phyloP scores from a whole-genome alignment of 2,888 invertebrate species.

The Epinotia bilunana region DNA sequence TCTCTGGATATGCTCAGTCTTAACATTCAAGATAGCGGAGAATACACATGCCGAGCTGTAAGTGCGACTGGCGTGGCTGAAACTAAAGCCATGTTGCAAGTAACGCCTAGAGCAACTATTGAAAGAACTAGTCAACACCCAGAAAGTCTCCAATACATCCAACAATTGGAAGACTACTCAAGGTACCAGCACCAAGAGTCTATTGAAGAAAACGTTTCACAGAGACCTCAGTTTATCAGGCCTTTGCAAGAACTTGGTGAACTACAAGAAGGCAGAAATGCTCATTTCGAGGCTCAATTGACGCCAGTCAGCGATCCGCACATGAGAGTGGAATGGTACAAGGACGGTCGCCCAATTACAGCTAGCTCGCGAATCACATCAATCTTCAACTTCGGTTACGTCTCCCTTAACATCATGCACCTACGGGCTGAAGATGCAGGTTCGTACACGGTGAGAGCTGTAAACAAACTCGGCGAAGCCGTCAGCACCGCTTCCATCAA shows the following conservation, averaged over 20 bases:
- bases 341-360: constrained; percentile 97
- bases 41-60: constrained; percentile 94
- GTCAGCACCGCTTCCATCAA: constrained; percentile 91
- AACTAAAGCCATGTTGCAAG: constrained; percentile 91
- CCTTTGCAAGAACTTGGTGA: constrained; percentile 94
- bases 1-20: constrained; percentile 96
- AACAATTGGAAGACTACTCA: constrained; percentile 95
- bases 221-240: constrained; percentile 94
- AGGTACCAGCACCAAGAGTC: constrained; percentile 94
- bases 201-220: constrained; percentile 91
- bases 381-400: constrained; percentile 99
- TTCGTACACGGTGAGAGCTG: constrained; percentile 95
- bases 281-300: constrained; percentile 96
- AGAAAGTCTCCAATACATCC: constrained; percentile 95
- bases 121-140: constrained; percentile 96
- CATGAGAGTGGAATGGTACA: constrained; percentile 98
- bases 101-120: constrained; percentile 92
- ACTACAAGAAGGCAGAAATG: constrained; percentile 95
- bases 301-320: constrained; percentile 96
- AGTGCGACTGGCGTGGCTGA: constrained; percentile 95
- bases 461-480: constrained; percentile 95
- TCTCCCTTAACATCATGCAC: constrained; percentile 99
- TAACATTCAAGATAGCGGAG: constrained; percentile 93
- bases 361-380: constrained; percentile 98
- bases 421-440: constrained; percentile 99